Evolutionary conservation across 2,888 invertebrate genomes (phyloP).

Genomic region (Meliscaeva auricollis): DNA sequence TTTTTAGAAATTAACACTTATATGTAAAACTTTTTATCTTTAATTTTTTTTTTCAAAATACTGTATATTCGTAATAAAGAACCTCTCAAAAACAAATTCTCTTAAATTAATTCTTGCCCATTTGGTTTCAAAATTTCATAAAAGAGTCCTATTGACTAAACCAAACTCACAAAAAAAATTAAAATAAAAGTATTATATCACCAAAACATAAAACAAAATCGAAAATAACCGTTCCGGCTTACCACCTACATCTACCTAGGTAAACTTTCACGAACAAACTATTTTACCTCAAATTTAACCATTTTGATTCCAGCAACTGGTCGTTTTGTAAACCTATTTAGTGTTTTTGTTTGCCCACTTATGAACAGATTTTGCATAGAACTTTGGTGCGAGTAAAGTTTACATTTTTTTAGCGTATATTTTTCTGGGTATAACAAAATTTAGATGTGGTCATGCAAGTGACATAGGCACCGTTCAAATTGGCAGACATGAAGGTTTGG

Average conservation of each 20-base stretch:
- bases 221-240: conserved; percentile 22
- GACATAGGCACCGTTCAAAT: conserved; percentile 32
- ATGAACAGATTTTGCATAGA: conserved; percentile 44
- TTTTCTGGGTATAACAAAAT: conserved; percentile 44
- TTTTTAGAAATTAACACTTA: no score
- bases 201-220: conserved; percentile 25
- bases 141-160: no score
- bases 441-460: conserved; percentile 61
- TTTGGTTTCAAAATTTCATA: no score
- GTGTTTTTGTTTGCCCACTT: conserved; percentile 48
- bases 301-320: conserved; percentile 60
- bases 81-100: no score
- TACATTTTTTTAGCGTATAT: conserved; percentile 29
- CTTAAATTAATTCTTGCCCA: no score
- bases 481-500: conserved; percentile 19
- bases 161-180: neutral
- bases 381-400: conserved; percentile 64
- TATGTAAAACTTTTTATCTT: no score
- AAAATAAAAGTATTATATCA: neutral
- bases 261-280: conserved; percentile 65
- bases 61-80: no score
- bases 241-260: conserved; percentile 21
- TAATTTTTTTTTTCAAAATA: no score
- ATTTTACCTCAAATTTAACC: conserved; percentile 52
- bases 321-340: conserved; percentile 52